Conservation (phyloP, 1,140 invertebrate genomes). For the Stegodyphus dumicola region DNA sequence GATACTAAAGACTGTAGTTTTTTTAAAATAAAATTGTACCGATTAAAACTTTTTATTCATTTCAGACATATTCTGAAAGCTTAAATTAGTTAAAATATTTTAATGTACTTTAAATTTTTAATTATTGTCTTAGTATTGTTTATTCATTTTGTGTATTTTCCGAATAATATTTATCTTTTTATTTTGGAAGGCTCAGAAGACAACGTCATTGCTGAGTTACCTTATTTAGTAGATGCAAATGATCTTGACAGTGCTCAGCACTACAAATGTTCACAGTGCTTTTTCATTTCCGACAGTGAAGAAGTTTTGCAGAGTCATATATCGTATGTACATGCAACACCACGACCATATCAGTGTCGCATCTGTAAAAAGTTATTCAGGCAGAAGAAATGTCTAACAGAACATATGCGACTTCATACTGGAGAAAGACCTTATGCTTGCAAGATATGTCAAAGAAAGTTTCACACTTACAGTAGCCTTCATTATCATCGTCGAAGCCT, state of each 20-base stretch:
- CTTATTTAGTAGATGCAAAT: too few relatives aligned
- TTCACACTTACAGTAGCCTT: background rate
- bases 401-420: constrained; percentile 5
- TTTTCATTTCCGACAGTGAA: background rate
- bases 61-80: too few relatives aligned
- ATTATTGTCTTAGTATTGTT: too few relatives aligned
- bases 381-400: constrained; percentile 5
- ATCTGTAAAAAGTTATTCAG: background rate
- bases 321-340: background rate
- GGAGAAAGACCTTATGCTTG: constrained; percentile 1
- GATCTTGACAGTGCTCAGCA: background rate
- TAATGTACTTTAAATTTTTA: too few relatives aligned
- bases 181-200: too few relatives aligned
- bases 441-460: background rate
- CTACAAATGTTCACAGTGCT: background rate
- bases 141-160: too few relatives aligned
- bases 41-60: too few relatives aligned
- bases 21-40: too few relatives aligned
- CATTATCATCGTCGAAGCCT: constrained; percentile 5
- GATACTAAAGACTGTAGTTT: too few relatives aligned
- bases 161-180: too few relatives aligned
- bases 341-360: background rate
- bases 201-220: too few relatives aligned
- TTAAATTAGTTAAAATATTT: too few relatives aligned
- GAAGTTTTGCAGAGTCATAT: background rate